Base-by-base conservation (phyloP, 2,113 vertebrate species). In the Morone saxatilis region DNA sequence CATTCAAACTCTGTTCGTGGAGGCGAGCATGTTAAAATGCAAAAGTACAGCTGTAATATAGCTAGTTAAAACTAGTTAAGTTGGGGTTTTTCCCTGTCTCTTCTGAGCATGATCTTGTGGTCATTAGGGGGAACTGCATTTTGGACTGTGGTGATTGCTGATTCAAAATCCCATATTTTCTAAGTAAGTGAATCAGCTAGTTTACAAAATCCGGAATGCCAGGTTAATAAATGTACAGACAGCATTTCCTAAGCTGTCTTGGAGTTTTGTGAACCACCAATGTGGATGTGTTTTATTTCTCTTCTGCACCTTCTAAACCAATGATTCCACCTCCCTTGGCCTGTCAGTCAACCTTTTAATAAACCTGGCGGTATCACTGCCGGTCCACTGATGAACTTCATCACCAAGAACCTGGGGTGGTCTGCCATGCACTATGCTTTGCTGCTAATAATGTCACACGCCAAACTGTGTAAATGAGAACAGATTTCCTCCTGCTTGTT, bases 381-480 rank as follows among this genome's bases (percentile, higher is more conserved):
- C 16, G 51, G 51, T n/a, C 51, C 19, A 22, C 48, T 6, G 50
- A 38, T 38, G 40, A 7, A 62, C 17, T 40, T 71, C 36, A 62
- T 68, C 68, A n/a, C 41, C 38, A 45, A 17, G 5, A 59, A 70
- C 62, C 14, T 2, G 10, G 71, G 45, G 65, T 45, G 45, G 59
- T 61, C 61, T 10, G 19, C 25, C 38, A 78, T 12, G 0, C 51
- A 50, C 38, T 7, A 6, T 10, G 5, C 57, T 51, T 53, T 50
- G n/a, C 67, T 57, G 60, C 60, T 59, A 53, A 60, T 66, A 63
- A 54, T 38, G 4, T 70, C 16, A 36, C 19, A 48, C 45, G 70
- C 66, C 57, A 69, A 70, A 75, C 76, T 47, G 70, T 76, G 70
- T 80, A 77, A 66, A 89, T 61, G 16, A 81, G 36, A 85, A 83